Base-by-base conservation (phyloP, 2,113 vertebrate genomes). In the Hippopotamus amphibius region DNA sequence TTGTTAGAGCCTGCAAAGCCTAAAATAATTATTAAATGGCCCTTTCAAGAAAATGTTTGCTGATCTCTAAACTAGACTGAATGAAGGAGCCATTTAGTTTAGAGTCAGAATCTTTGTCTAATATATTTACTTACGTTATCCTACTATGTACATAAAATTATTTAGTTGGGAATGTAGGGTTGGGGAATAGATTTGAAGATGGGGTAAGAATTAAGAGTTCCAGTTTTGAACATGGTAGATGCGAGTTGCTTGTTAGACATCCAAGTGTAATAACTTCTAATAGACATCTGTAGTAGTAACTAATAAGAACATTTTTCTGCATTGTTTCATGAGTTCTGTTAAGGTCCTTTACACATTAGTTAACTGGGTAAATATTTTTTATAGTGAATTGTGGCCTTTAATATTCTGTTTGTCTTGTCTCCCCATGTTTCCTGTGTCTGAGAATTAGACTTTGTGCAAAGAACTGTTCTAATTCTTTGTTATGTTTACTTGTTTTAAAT, bases 331-430 rank as follows among this genome's bases (percentile, higher is more conserved):
- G 74, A 95, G 66, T 68, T 93, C 65, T 95, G 1, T 61, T 81
- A 89, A 83, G 68, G 65, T 80, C 37, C 26, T 88, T 74, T 53
- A 87, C 30, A 55, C 11, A 55, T 71, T n/a, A 13, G 15, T 37
- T 83, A 83, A 76, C 30, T 57, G 61, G 61, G 5, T 92, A 92
- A 82, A 90, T 76, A 79, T 30, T 79, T 83, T 96, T 69, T 55
- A 71, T 37, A 72, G 72, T 83, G 41, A 89, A 50, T 65, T 95
- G 41, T 85, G 59, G 46, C 41, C 33, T 57, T 82, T 74, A 72
- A 26, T 88, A 61, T 68, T 77, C 24, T 59, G 3, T 68, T 68
- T 91, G 17, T 55, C 55, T 95, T 91, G 8, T 24, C 17, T 63
- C 33, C 12, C 41, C 5, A 30, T 65, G 6, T 74, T 94, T 88